Base-by-base conservation (phyloP, 2,113 vertebrate genomes). In the Phaethon lepturus region DNA sequence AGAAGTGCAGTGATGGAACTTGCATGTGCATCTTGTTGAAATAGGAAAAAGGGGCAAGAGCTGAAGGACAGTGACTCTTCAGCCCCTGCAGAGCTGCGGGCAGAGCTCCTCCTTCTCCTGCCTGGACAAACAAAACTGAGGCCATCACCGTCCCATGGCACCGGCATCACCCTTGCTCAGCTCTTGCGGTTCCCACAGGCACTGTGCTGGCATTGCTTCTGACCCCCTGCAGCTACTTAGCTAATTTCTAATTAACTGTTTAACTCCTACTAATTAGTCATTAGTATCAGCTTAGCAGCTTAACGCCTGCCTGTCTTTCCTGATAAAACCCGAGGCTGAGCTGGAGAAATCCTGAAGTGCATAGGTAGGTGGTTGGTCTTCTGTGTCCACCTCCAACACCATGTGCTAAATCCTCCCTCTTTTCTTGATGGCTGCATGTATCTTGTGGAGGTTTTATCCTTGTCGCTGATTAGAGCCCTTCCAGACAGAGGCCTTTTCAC, bases 231-330 rank as follows among this genome's bases (percentile, higher is more conserved):
- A 96, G 75, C 74, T 93, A 44, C 71, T 91, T 79, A 76, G 58
- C 64, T 96, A 56, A 90, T 94, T 96, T 93, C 77, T 97, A 95
- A 96, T 95, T 79, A 94, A 76, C 82, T 94, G 89, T 89, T 96
- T 96, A 90, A 94, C 92, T 97, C 69, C 62, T 88, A n/a, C 66
- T 95, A 90, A 95, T 97, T 97, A 96, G 86, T 93, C 85, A 79
- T 97, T 87, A 92, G 67, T 95, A 95, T 94, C 94, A 92, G 83
- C 74, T 95, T 95, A 95, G 95, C 94, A 90, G 93, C 63, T 89
- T 96, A 94, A 93, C 85, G 89, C 55, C 94, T 76, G 73, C 42
- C 79, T 95, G 62, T 84, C 72, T 91, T 79, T 69, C 53, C 38
- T 1, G 9, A 91, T 88, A 91, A 97, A 80, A 73, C 49, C 71